Evolutionary conservation across 1,140 invertebrate species (phyloP), one percentile per base, ranked within the genome.

Genomic region (Trachymyrmex septentrionalis): DNA sequence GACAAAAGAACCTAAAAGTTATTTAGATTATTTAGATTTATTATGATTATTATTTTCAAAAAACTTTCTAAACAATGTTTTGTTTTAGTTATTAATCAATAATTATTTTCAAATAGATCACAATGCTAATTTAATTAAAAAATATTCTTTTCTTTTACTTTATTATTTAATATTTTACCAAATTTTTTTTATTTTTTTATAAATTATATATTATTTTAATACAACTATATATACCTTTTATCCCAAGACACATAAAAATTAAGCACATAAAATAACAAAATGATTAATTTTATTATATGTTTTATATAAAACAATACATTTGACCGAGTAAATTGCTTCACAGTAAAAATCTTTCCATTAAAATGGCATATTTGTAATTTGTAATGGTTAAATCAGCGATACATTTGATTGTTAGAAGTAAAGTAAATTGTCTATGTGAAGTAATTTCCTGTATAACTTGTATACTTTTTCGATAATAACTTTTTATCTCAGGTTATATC

Each of bases 381-480:
- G 12, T 27, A 10, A 55, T 53, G 14, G 0, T 3, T 57, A 34
- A 71, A 71, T 71, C 48, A 71, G 14, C 38, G 67, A 71, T 57
- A 44, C 14, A 21, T 67, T 38, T 61, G 7, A 19, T 14, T 38
- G 7, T 76, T 75, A 30, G 55, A 30, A 73, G 50, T 14, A 10
- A 73, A 27, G 5, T 24, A 69, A 71, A 71, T 38, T 21, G 34
- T 16, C 6, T 71, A 30, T n/a, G 53, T 34, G 19, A 75, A 34
- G 50, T 30, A 75, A 38, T 76, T 38, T 61, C 21, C 1, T 2
- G 7, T 44, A 44, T 44, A 21, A 27, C 12, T 24, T 48, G 34
- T 44, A 44, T 59, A 30, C 7, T 76, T 76, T 76, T 76, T 61
- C 72, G 30, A 44, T 76, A 76, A 76, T 76, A 76, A 44, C 14